Evolutionary conservation across 1,140 invertebrate species (phyloP).

Genomic region (Hyposmocoma kahamanoa): DNA sequence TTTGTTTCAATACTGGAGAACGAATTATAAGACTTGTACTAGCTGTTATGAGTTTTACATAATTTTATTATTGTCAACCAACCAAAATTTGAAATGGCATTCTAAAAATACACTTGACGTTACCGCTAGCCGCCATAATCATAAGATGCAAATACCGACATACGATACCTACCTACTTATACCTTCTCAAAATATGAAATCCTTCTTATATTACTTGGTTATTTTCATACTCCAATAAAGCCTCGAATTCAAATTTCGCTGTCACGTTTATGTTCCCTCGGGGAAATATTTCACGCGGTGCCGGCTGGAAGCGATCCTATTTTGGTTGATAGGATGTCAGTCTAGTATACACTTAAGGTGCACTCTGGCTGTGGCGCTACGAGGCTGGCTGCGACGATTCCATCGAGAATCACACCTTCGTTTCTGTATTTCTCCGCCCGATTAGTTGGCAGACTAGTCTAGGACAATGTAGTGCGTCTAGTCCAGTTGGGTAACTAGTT

Average conservation of each 20-base stretch:
- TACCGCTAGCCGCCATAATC: too few species aligned
- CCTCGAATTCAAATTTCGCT: conserved; percentile 1
- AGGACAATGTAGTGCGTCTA: conserved; percentile 17
- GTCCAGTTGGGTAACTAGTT: conserved; percentile 46
- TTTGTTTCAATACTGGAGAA: too few species aligned
- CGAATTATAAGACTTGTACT: too few species aligned
- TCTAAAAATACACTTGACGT: too few species aligned
- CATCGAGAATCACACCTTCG: conserved; percentile 43
- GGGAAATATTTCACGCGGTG: conserved; percentile 22
- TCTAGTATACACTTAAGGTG: conserved; percentile 20
- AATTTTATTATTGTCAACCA: too few species aligned
- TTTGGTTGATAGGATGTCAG: conserved; percentile 22
- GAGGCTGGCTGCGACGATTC: conserved; percentile 13
- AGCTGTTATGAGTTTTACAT: too few species aligned
- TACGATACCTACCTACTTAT: too few species aligned
- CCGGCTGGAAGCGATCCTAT: conserved; percentile 19
- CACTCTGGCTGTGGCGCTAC: conserved; percentile 10
- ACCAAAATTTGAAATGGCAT: too few species aligned
- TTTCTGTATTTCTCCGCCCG: conserved; percentile 29
- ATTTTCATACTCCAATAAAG: conserved; percentile 2
- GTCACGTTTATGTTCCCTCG: neutral
- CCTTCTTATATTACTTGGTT: neutral
- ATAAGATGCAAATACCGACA: too few species aligned
- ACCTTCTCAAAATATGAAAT: too few species aligned
- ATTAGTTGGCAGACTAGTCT: conserved; percentile 43